A percentile compares a stretch with the other conserved stretches of the same genome.
These are phyloP conservation scores for Spermophilus dauricus DNA, from an alignment of 2,113 vertebrate genomes.

Conservation along the genomic window DNA sequence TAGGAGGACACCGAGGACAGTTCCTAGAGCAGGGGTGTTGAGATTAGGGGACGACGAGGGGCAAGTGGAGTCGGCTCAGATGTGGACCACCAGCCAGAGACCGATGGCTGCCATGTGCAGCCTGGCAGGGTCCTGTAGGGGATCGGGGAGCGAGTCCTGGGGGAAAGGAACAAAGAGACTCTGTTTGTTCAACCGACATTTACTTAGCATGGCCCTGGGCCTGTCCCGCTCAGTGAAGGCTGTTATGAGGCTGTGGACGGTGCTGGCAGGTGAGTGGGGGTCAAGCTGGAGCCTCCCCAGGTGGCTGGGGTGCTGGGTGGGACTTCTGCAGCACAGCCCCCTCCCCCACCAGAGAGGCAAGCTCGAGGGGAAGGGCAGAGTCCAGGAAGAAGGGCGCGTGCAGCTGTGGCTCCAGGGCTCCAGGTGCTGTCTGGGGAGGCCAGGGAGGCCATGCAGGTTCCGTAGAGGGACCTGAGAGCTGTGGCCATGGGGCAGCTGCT, in stretches of 20 bases:
- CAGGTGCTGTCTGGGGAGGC: neutral
- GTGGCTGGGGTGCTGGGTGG: neutral
- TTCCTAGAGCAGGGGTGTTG: neutral
- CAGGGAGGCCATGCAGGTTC: neutral
- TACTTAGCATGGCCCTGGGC: neutral
- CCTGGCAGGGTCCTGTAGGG: neutral
- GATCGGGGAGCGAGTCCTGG: neutral
- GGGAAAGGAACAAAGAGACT: neutral
- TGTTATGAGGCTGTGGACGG: neutral
- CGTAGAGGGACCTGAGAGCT: neutral
- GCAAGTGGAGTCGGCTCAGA: neutral
- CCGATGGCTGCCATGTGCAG: neutral
- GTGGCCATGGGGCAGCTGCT: fast-evolving
- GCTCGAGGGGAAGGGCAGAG: fast-evolving
- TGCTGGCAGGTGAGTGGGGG: neutral
- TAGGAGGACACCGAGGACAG: neutral
- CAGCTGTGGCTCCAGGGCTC: neutral
- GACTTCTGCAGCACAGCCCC: too few species aligned
- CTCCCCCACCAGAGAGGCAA: neutral
- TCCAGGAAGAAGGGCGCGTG: too few species aligned
- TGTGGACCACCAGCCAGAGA: neutral
- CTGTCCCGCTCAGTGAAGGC: neutral
- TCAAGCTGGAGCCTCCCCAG: fast-evolving
- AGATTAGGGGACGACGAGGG: neutral
- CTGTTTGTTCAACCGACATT: slow-evolving; percentile 31